Evolutionary conservation across 2,113 vertebrate genomes (phyloP), one percentile per base, ranked within the genome.

Genomic region (Hypomesus transpacificus): DNA sequence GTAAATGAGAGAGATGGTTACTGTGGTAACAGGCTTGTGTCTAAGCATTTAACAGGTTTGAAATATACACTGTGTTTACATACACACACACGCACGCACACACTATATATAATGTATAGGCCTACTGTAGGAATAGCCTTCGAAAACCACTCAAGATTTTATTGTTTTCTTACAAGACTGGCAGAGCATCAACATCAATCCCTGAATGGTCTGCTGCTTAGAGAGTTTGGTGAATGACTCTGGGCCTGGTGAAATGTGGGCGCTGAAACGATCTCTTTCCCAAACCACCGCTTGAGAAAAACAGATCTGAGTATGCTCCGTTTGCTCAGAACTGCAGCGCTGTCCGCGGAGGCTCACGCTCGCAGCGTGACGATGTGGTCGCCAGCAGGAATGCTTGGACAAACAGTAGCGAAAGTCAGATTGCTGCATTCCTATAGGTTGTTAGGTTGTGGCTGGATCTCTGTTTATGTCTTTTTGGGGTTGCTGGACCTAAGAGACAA

Each of bases 151-250:
- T 46, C 39, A 13, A 46, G 7, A 46, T 46, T 46, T 46, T 7
- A 46, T 46, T 46, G 39, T 46, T 46, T 46, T 46, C 39, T 46
- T 46, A 2, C 7, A 46, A 46, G 8, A 11, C 39, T 46, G 39
- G 39, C 39, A 46, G 1, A 46, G 39, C 39, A 5, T 46, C 9
- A 9, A 46, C 7, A 11, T 11, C 1, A 69, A 68, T 54, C 68
- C 75, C 18, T 77, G 76, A 81, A 71, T 75, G 73, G 73, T 70
- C 20, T 2, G 4, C 3, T 77, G 63, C 24, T 21, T 46, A 2
- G 39, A 46, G 9, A 2, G 39, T 46, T 46, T 46, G 39, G 8
- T 46, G 7, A 9, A 46, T 46, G 39, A 46, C 39, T 6, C 31
- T 1, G 31, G 31, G 31, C 39, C 39, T 46, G 24, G 24, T 26